phyloP scores from a whole-genome alignment of 2,113 vertebrate species.

The Holacanthus passer region DNA sequence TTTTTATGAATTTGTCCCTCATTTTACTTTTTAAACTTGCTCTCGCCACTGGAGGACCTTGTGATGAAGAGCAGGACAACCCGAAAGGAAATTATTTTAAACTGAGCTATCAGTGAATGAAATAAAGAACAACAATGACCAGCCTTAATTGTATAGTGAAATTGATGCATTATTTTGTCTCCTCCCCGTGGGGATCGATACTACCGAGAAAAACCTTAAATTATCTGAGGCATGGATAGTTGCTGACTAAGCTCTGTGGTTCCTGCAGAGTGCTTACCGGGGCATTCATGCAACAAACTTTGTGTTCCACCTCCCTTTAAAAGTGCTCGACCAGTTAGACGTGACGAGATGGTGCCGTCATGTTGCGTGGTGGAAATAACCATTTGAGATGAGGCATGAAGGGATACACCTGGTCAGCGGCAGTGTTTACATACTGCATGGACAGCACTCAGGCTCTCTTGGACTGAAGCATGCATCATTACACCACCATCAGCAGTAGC shows the following conservation, averaged over 20 bases:
- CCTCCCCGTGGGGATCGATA: neutral
- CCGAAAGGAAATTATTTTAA: neutral
- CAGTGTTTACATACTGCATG: slow-evolving; percentile 9
- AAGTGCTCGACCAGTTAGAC: neutral
- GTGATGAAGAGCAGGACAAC: neutral
- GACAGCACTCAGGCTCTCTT: neutral
- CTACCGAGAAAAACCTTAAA: neutral
- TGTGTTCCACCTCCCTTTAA: neutral
- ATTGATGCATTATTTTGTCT: neutral
- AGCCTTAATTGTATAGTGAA: neutral
- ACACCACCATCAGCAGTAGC: slow-evolving; percentile 32
- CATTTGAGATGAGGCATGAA: slow-evolving; percentile 13
- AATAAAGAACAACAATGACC: neutral
- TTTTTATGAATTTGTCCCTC: neutral
- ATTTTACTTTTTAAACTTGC: neutral
- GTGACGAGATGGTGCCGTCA: neutral
- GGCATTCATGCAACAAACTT: neutral
- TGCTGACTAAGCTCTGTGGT: slow-evolving; percentile 1
- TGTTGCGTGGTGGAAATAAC: slow-evolving; percentile 4
- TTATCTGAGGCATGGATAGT: neutral
- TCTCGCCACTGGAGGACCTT: neutral
- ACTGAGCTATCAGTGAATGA: neutral
- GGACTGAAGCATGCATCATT: slow-evolving; percentile 11
- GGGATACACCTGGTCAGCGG: slow-evolving; percentile 2
- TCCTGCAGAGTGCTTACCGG: neutral